These are phyloP conservation scores for Nothoprocta perdicaria DNA, from an alignment of 2,113 vertebrate species.

Conservation along the genomic window DNA sequence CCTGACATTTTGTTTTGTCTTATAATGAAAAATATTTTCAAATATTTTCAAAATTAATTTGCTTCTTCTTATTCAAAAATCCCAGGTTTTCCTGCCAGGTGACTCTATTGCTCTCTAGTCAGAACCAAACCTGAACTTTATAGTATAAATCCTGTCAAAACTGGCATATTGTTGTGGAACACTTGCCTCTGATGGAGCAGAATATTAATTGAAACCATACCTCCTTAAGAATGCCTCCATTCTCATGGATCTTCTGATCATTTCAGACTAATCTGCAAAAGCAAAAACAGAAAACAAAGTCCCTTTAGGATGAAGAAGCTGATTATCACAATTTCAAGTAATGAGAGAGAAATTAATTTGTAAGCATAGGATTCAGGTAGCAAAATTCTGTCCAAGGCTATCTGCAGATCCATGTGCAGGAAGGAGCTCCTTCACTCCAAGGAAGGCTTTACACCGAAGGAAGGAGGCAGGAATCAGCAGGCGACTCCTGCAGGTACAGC, in stretches of 20 bases:
- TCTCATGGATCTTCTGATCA: background rate
- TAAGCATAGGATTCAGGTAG: background rate
- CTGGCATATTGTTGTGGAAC: background rate
- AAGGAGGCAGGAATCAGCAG: background rate
- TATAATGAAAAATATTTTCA: background rate
- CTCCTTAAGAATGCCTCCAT: background rate
- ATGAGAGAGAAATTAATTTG: background rate
- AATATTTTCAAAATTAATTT: background rate
- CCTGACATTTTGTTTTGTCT: background rate
- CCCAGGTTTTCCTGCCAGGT: background rate
- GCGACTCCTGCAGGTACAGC: background rate
- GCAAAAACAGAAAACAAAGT: background rate
- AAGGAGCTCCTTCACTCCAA: background rate
- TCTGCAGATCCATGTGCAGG: background rate
- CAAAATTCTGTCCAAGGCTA: background rate
- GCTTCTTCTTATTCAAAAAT: background rate
- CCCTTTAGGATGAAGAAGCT: background rate
- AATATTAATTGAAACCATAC: conserved; percentile 36
- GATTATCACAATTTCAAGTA: background rate
- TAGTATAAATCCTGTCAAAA: background rate
- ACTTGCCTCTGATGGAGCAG: background rate
- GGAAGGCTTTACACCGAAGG: background rate
- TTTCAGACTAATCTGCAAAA: background rate
- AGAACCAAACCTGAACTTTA: background rate
- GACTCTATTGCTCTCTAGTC: background rate